phyloP scores from a whole-genome alignment of 2,797 vertebrate genomes.

The Halcyon smyrnensis region DNA sequence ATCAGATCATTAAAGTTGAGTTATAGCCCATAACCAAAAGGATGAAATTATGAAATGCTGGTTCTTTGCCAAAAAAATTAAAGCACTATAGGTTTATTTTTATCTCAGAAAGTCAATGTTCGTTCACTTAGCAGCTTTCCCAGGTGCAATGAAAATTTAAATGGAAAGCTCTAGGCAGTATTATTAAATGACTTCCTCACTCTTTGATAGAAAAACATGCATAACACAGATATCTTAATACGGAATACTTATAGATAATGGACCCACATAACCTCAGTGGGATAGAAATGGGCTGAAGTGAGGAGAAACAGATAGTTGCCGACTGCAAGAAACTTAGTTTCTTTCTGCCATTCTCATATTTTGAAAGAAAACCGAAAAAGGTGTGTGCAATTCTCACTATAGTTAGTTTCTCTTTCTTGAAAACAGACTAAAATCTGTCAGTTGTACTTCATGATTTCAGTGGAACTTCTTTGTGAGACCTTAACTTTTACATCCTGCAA shows the following conservation, averaged over 20 bases:
- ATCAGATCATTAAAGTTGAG: slow-evolving; percentile 77
- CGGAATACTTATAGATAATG: slow-evolving; percentile 47
- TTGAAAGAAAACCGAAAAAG: background rate
- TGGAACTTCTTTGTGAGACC: background rate
- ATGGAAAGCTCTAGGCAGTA: slow-evolving; percentile 72
- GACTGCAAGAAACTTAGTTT: background rate
- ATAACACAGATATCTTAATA: slow-evolving; percentile 65
- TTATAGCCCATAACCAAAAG: slow-evolving; percentile 70
- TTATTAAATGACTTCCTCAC: slow-evolving; percentile 64
- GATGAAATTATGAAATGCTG: slow-evolving; percentile 73
- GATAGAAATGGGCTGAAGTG: background rate
- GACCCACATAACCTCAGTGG: background rate
- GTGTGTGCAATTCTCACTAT: background rate
- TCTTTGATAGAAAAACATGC: slow-evolving; percentile 60
- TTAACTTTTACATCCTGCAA: background rate
- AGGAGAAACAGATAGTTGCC: background rate
- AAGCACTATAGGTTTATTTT: slow-evolving; percentile 74
- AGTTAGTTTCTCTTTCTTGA: background rate
- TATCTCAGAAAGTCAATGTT: slow-evolving; percentile 73
- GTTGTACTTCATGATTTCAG: background rate
- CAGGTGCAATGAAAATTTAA: slow-evolving; percentile 77
- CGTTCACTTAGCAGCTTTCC: slow-evolving; percentile 66
- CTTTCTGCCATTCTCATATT: background rate
- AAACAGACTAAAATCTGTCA: background rate
- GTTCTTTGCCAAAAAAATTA: slow-evolving; percentile 69